Conservation (phyloP, 2,113 vertebrate genomes). For the Tamias sibiricus region DNA sequence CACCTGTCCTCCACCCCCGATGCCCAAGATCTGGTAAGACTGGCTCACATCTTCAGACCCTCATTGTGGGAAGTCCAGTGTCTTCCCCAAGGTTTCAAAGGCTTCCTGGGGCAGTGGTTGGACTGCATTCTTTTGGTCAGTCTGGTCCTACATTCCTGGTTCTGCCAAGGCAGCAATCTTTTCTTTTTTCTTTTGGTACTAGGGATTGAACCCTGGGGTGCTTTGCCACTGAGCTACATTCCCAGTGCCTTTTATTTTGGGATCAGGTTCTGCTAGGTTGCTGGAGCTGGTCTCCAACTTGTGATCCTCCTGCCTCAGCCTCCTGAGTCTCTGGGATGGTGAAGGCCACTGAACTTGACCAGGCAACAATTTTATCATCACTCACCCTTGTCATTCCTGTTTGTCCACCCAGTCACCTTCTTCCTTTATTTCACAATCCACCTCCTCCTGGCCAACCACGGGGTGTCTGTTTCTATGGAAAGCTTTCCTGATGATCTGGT, state of each 20-base stretch:
- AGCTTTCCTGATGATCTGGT: neutral
- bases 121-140: neutral
- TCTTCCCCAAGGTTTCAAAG: neutral
- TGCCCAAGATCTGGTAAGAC: neutral
- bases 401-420: neutral
- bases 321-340: neutral
- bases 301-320: too few species aligned
- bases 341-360: too few species aligned
- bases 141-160: neutral
- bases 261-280: too few species aligned
- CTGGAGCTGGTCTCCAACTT: too few species aligned
- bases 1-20: neutral
- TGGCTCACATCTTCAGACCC: neutral
- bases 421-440: slow-evolving; percentile 43
- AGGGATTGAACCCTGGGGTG: too few species aligned
- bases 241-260: too few species aligned
- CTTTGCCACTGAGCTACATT: too few species aligned
- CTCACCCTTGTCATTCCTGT: neutral
- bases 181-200: too few species aligned
- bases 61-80: neutral
- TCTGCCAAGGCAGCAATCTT: too few species aligned
- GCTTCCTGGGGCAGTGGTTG: too few species aligned
- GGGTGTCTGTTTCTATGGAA: neutral
- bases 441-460: fast-evolving
- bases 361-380: neutral